These are phyloP conservation scores for Brachionus koreanus DNA, from an alignment of 1,140 invertebrate genomes.

Conservation along the genomic window DNA sequence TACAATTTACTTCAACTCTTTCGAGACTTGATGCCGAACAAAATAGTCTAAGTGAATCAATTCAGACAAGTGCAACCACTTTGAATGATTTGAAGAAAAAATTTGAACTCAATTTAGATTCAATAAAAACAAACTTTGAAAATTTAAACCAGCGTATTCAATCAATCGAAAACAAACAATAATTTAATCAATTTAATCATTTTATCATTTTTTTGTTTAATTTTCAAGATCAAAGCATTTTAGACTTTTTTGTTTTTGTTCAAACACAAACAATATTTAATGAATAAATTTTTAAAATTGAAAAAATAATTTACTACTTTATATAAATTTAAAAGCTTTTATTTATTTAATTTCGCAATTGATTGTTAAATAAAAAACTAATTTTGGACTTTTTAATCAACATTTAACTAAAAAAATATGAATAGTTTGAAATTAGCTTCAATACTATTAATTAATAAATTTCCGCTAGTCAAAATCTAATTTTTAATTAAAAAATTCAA, in stretches of 20 bases:
- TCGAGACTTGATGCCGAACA: neutral
- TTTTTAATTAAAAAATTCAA: neutral
- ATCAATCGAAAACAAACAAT: conserved; percentile 6
- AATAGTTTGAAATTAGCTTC: too few species aligned
- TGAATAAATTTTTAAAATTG: neutral
- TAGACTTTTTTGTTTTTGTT: neutral
- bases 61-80: conserved; percentile 1
- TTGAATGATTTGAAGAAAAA: neutral
- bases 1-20: conserved; percentile 18
- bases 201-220: neutral
- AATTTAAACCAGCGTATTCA: conserved; percentile 12
- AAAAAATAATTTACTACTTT: neutral
- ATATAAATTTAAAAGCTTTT: neutral
- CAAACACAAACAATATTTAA: neutral
- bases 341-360: too few species aligned
- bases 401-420: too few species aligned
- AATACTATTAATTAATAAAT: neutral
- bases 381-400: too few species aligned
- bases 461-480: neutral
- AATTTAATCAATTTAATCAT: neutral
- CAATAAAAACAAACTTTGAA: conserved; percentile 24
- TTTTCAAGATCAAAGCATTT: neutral
- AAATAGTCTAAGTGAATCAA: neutral
- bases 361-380: too few species aligned
- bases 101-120: conserved; percentile 31